A percentile compares a stretch with the other conserved stretches of the same genome.
phyloP scores from a whole-genome alignment of 2,797 vertebrate genomes.

The Holocentrus rufus region DNA sequence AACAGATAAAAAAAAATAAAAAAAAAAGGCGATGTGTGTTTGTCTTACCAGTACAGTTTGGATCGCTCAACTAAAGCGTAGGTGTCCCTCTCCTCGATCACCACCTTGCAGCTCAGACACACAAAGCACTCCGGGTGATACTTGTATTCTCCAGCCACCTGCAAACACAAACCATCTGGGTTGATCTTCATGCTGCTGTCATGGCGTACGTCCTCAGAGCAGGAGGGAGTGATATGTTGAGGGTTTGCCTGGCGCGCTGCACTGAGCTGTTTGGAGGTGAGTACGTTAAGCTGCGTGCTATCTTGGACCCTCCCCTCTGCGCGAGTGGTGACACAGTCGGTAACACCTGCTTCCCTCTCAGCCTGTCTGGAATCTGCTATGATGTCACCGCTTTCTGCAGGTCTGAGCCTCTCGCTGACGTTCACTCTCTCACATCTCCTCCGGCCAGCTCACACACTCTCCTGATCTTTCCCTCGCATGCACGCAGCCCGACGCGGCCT shows the following conservation, averaged over 20 bases:
- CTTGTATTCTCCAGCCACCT: constrained; percentile 98
- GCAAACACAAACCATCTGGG: constrained; percentile 57
- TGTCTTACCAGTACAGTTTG: constrained; percentile 93
- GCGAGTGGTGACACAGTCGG: constrained; percentile 51
- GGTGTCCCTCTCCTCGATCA: constrained; percentile 94
- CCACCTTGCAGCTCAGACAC: constrained; percentile 96
- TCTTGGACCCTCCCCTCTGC: constrained; percentile 32
- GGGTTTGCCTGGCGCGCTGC: background rate
- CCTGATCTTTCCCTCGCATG: constrained; percentile 37
- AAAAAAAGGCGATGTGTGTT: background rate
- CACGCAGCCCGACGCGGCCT: background rate
- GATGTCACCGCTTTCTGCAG: constrained; percentile 65
- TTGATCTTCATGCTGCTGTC: constrained; percentile 19
- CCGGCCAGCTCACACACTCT: constrained; percentile 15
- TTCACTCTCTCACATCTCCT: constrained; percentile 23
- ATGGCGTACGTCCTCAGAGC: background rate
- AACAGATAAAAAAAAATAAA: constrained; percentile 5
- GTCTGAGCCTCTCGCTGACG: constrained; percentile 52
- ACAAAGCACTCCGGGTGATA: constrained; percentile 98
- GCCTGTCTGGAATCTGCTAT: constrained; percentile 77
- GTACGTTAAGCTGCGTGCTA: constrained; percentile 19
- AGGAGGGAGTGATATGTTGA: background rate
- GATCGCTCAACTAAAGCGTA: constrained; percentile 94
- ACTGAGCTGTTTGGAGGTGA: constrained; percentile 26
- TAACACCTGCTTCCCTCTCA: constrained; percentile 78